Evolutionary conservation across 2,113 vertebrate species (phyloP).

Genomic region (Puma concolor): DNA sequence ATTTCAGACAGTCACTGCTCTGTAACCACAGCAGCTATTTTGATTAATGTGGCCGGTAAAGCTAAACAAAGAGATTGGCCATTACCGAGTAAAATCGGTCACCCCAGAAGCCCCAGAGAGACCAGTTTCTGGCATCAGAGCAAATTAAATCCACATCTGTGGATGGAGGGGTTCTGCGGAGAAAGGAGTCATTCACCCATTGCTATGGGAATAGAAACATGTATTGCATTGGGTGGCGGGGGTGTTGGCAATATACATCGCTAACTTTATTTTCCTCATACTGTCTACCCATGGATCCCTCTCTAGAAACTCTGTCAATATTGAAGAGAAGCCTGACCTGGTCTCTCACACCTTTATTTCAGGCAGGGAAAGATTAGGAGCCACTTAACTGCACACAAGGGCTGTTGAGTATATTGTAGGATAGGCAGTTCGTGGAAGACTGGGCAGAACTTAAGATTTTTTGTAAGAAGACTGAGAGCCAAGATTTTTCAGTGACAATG

Average conservation of each 20-base stretch:
- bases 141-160: slow-evolving; percentile 40
- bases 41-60: slow-evolving; percentile 63
- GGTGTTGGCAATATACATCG: no score
- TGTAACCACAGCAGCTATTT: neutral
- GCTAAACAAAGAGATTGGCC: slow-evolving; percentile 64
- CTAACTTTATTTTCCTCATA: no score
- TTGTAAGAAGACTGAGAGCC: neutral
- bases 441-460: neutral
- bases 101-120: slow-evolving; percentile 66
- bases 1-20: neutral
- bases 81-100: slow-evolving; percentile 44
- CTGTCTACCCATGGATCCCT: neutral
- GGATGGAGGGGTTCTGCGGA: neutral
- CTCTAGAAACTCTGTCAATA: neutral
- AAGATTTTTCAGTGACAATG: neutral
- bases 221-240: neutral
- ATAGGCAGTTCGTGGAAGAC: neutral
- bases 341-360: neutral
- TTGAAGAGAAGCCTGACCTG: rapidly evolving
- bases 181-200: neutral
- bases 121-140: slow-evolving; percentile 47
- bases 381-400: rapidly evolving
- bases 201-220: neutral
- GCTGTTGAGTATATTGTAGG: rapidly evolving
- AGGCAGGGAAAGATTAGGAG: neutral